A percentile compares a stretch with the other conserved stretches of the same genome.
Conservation (phyloP, 2,888 invertebrate genomes). For the Cremastinae sp. region DNA sequence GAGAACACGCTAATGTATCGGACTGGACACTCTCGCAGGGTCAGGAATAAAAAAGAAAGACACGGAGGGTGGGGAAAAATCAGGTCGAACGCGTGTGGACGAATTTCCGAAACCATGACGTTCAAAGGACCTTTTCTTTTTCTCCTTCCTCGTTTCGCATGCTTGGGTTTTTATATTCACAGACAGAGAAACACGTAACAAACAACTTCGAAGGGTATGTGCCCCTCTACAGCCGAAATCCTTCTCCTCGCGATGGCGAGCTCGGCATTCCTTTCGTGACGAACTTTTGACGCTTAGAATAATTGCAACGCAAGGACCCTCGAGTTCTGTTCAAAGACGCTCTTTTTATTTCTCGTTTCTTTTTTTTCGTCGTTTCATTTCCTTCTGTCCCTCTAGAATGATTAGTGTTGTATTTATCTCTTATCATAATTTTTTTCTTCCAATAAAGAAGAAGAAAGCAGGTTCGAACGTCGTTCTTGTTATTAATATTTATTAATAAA, state of each 20-base stretch:
- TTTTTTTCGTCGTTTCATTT: neutral
- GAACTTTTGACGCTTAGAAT: slow-evolving; percentile 34
- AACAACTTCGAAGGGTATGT: slow-evolving; percentile 49
- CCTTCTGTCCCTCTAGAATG: neutral
- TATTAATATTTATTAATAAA: slow-evolving; percentile 19
- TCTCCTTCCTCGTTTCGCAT: slow-evolving; percentile 41
- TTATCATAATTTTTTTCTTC: no score
- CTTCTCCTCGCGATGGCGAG: slow-evolving; percentile 22
- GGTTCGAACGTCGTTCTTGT: neutral
- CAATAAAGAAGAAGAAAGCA: no score
- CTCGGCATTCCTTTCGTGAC: slow-evolving; percentile 53
- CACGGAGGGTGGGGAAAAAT: slow-evolving; percentile 31
- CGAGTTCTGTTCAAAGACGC: slow-evolving; percentile 1
- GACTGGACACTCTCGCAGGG: slow-evolving; percentile 52
- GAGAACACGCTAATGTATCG: slow-evolving; percentile 58
- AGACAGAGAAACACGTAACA: slow-evolving; percentile 42
- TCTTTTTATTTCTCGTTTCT: slow-evolving; percentile 9
- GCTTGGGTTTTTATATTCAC: slow-evolving; percentile 37
- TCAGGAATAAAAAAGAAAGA: slow-evolving; percentile 38
- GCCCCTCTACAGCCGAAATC: slow-evolving; percentile 17
- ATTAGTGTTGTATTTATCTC: no score
- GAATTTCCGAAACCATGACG: slow-evolving; percentile 28
- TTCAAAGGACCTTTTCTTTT: slow-evolving; percentile 4
- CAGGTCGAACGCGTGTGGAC: slow-evolving; percentile 48
- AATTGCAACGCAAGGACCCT: slow-evolving; percentile 49